Conservation (phyloP, 2,113 vertebrate species). For the Rutilus rutilus region DNA sequence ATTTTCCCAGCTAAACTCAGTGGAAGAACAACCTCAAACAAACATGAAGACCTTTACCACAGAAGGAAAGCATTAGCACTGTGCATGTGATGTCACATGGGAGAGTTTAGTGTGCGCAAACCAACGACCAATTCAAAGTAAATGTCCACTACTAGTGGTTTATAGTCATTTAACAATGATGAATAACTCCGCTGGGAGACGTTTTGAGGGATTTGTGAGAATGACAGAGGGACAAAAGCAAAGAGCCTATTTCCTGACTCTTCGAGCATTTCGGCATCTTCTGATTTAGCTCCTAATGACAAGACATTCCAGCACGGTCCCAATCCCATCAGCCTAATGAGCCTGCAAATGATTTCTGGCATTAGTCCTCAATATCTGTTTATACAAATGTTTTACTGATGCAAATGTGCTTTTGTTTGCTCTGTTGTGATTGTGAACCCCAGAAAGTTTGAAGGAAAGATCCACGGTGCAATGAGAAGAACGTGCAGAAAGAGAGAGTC, state of each 20-base stretch:
- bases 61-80: neutral
- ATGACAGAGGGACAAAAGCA: neutral
- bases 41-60: neutral
- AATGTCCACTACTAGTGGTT: neutral
- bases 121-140: neutral
- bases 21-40: neutral
- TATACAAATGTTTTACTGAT: neutral
- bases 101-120: neutral
- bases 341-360: conserved; percentile 32
- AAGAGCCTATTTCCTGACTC: neutral
- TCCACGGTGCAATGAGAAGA: neutral
- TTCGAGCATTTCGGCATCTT: neutral
- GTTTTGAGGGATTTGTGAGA: neutral
- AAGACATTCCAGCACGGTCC: neutral
- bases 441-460: neutral
- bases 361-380: neutral
- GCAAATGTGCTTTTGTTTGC: conserved; percentile 33
- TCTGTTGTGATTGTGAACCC: neutral
- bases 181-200: neutral
- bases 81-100: neutral
- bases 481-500: neutral
- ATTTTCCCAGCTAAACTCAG: conserved; percentile 2
- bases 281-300: conserved; percentile 24
- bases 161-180: neutral
- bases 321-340: conserved; percentile 43